Percentiles rank a stretch among this genome's conserved stretches.
These are phyloP conservation scores for Scelioninae gen. 1 DNA, from an alignment of 2,888 invertebrate genomes.

Conservation along the genomic window DNA sequence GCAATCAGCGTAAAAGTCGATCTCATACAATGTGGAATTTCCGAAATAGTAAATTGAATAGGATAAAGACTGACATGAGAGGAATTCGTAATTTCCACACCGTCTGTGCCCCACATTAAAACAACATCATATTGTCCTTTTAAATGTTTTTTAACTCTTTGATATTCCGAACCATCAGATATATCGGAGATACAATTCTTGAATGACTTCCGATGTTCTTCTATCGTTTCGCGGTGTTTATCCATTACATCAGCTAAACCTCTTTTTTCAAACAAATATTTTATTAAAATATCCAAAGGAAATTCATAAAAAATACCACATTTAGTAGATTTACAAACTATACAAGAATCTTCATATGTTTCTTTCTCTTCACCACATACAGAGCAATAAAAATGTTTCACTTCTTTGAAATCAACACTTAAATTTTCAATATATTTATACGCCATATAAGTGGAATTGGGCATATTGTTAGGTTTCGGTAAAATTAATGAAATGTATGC, in stretches of 20 bases:
- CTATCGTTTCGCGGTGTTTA: background rate
- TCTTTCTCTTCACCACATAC: background rate
- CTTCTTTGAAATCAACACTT: background rate
- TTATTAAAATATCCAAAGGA: background rate
- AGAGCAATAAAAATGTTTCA: conserved; percentile 26
- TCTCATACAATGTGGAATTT: background rate
- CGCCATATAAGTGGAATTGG: conserved; percentile 34
- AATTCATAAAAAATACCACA: conserved; percentile 14
- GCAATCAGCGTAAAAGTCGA: background rate
- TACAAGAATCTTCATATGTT: background rate
- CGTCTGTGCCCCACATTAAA: conserved; percentile 56
- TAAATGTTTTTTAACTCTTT: conserved; percentile 33
- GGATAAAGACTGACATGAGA: conserved; percentile 2
- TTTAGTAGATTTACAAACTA: background rate
- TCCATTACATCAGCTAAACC: conserved; percentile 5
- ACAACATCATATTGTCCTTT: conserved; percentile 54
- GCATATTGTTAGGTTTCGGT: conserved; percentile 44
- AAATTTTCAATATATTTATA: conserved; percentile 29
- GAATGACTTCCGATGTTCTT: no score
- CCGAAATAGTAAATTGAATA: background rate
- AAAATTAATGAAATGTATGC: conserved; percentile 20
- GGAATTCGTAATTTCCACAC: background rate
- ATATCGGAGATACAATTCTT: conserved; percentile 29
- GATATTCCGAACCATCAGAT: conserved; percentile 22
- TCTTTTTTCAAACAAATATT: conserved; percentile 34